Conservation (phyloP, 2,888 invertebrate species). For the Volucella inanis region DNA sequence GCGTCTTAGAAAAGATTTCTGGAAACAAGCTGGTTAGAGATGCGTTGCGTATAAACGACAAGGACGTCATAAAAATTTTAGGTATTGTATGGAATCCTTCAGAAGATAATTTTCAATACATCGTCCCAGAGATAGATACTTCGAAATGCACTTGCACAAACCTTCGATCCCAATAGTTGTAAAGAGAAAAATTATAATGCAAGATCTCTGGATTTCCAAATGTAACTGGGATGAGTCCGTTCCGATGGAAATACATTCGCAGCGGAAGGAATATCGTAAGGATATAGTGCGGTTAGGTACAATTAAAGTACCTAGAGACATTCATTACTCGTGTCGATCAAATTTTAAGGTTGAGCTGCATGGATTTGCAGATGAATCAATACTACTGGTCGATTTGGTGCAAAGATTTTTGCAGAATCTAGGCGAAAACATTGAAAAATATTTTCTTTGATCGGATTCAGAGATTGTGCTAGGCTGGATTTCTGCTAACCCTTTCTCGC, state of each 20-base stretch:
- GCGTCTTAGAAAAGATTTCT: not conserved
- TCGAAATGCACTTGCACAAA: not conserved
- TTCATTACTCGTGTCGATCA: not conserved
- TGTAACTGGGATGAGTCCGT: constrained; percentile 9
- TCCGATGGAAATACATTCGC: not conserved
- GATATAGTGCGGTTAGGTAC: not conserved
- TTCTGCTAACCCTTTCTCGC: constrained; percentile 4
- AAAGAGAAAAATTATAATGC: constrained; percentile 55
- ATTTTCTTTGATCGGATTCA: constrained; percentile 12
- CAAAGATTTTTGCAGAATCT: not conserved
- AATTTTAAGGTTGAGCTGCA: constrained; percentile 1
- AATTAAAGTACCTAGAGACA: not conserved
- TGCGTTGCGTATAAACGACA: constrained; percentile 5
- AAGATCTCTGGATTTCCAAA: constrained; percentile 42
- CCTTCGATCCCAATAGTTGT: constrained; percentile 63
- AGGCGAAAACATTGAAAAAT: not conserved
- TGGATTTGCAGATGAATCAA: constrained; percentile 30
- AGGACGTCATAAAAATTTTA: constrained; percentile 46
- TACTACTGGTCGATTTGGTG: not conserved
- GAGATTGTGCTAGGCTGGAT: constrained; percentile 18
- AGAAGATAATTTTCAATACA: constrained; percentile 26
- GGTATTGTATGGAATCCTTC: constrained; percentile 42
- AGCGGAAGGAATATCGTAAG: constrained; percentile 1
- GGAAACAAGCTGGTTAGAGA: not conserved
- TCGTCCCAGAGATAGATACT: not conserved